These are phyloP conservation scores for Gopherus flavomarginatus DNA, from an alignment of 2,113 vertebrate genomes.

Conservation along the genomic window DNA sequence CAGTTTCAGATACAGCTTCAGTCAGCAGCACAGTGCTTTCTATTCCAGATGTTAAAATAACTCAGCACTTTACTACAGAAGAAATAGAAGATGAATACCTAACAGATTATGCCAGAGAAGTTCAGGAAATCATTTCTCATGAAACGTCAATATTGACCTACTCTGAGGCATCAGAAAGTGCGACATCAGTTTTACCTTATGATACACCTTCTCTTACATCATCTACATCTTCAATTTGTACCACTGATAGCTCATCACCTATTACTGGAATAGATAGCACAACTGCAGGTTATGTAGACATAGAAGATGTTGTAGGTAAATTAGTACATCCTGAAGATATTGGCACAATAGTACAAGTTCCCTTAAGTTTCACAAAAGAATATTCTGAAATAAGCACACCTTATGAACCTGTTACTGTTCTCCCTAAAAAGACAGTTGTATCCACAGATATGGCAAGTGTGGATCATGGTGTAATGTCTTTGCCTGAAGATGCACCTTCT, in stretches of 20 bases:
- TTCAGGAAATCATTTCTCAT: slow-evolving; percentile 87
- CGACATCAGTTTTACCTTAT: slow-evolving; percentile 74
- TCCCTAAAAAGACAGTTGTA: slow-evolving; percentile 11
- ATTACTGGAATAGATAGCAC: slow-evolving; percentile 79
- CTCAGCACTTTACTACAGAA: slow-evolving; percentile 95
- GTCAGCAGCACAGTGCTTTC: slow-evolving; percentile 86
- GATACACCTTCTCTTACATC: slow-evolving; percentile 84
- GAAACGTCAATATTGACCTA: slow-evolving; percentile 88
- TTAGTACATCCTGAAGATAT: slow-evolving; percentile 66
- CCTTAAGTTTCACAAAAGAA: slow-evolving; percentile 63
- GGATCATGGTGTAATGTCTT: slow-evolving; percentile 78
- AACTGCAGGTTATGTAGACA: slow-evolving; percentile 64
- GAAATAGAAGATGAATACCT: slow-evolving; percentile 91
- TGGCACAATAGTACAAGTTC: slow-evolving; percentile 53
- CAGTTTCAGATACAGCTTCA: slow-evolving; percentile 79
- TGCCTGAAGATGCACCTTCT: slow-evolving; percentile 78
- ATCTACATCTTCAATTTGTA: slow-evolving; percentile 86
- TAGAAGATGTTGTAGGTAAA: slow-evolving; percentile 58
- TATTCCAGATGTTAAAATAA: slow-evolving; percentile 98
- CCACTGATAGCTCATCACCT: slow-evolving; percentile 84
- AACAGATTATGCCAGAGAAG: slow-evolving; percentile 83
- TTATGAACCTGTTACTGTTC: background rate
- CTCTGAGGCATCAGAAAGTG: slow-evolving; percentile 81
- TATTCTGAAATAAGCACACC: slow-evolving; percentile 67
- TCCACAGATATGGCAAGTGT: slow-evolving; percentile 50